Base-by-base conservation (phyloP, 2,888 invertebrate species). In the Aphrophora alni region DNA sequence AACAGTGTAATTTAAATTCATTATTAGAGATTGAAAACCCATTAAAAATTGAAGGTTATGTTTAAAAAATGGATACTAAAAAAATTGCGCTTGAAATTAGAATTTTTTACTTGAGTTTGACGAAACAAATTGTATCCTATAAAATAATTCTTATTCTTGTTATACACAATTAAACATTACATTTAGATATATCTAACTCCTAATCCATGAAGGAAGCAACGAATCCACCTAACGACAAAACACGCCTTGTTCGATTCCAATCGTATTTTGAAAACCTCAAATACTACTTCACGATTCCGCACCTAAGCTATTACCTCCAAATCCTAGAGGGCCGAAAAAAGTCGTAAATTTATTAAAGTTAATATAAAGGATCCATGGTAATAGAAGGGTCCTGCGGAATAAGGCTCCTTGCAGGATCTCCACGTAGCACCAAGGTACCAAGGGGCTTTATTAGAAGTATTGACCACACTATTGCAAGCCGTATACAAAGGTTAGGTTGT, bases 351-450 rank as follows among this genome's bases (percentile, higher is more conserved):
- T 59, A 59, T 59, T 59, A 59, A 59, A 59, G 59, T 59, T 59
- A 59, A 59, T 59, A 59, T 21, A 59, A 59, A 73, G 71, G 27
- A 4, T 71, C 33, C 8, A 73, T 25, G 17, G 73, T 27, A 21
- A 17, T 26, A 27, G 74, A 5, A 17, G 17, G 71, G 70, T 28
- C n/a, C 5, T 25, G 21, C 7, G 70, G 38, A 80, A 75, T 75
- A 74, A 68, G 72, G 51, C 25, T 26, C 7, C 71, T 70, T 70
- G 73, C 21, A 72, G 59, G 51, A 0, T 10, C 28, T n/a, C 17
- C 78, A 78, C 78, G 78, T 78, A 44, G 78, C n/a, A n/a, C n/a
- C n/a, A 27, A 71, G 71, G 28, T 59, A 59, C 59, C 59, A 44
- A 44, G 59, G 59, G 59, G 59, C 59, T 59, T 59, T 44, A 44